Evolutionary conservation across 2,888 invertebrate species (phyloP), one percentile per base, ranked within the genome.

Genomic region (Erebia palarica): DNA sequence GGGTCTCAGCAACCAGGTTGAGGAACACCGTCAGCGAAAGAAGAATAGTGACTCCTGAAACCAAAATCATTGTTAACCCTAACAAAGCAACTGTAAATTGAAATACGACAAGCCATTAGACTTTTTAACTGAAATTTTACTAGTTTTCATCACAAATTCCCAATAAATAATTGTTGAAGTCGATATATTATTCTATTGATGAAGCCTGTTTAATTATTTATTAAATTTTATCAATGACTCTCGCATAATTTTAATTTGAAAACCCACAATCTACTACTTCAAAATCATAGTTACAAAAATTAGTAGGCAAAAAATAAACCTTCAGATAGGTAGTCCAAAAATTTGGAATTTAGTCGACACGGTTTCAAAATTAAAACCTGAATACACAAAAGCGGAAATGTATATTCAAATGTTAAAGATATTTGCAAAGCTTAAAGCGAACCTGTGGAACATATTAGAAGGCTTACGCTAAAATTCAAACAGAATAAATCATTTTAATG

Each of bases 21-120:
- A 99, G 97, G 96, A 99, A 99, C 95, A 99, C 99, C 95, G 99
- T 99, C 96, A 99, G 97, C 94, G 99, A 99, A 94, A 99, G 98
- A 94, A 99, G 97, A 95, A 99, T 98, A 95, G 98, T 98, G 95
- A 99, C 98, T 95, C 98, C 98, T 98, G 97, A 94, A 97, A 97
- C 95, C 96, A 95, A 95, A 95, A 91, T 94, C 87, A 94, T 85
- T 86, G 92, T 94, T 94, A 94, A 93, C 85, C 87, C 86, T 81
- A 84, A 61, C 79, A 47, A 69, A 51, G 57, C 51, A 65, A n/a
- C 68, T n/a, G 44, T 18, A 58, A 73, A 71, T 77, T 65, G 73
- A 14, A 64, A 53, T 53, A 9, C n/a, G n/a, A n/a, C 9, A 16
- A 16, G 53, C n/a, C n/a, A 21, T 21, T 21, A 21, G 21, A 21